Base-by-base conservation (phyloP, 2,888 invertebrate species). In the Hydrotaea diabolus region DNA sequence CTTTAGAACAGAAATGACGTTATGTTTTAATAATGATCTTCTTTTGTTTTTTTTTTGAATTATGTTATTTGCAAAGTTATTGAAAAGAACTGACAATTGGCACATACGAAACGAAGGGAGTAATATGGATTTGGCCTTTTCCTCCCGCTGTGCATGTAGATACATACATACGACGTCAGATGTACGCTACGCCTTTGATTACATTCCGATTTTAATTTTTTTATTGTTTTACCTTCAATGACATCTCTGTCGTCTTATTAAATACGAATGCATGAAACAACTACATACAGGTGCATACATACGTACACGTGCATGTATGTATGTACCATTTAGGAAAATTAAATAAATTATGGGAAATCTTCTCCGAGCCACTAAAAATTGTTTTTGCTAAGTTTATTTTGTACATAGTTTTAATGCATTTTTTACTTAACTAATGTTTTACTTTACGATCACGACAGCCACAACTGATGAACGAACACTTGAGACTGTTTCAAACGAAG, bases 21-120 rank as follows among this genome's bases (percentile, higher is more conserved):
- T 87, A 87, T 87, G 87, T 87, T 87, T 87, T 87, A 87, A 85
- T 87, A 87, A 87, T 87, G 85, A 85, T 80, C 69, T 75, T 72
- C 75, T 72, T 77, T 64, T 76, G 46, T 53, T 71, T 74, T 59
- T 55, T 57, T 36, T 39, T 39, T 39, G 55, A 21, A 15, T 46
- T 62, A 76, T 43, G 59, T 57, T 23, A 49, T 53, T 55, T 62
- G 62, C 55, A 77, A 74, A 80, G 66, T 21, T 17, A 19, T 17
- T 53, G 7, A 53, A 26, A 71, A 72, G 13, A 73, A 69, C 26
- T 55, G 43, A 57, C 15, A 66, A 73, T 74, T 80, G 77, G 36
- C 64, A 59, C n/a, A 26, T 17, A n/a, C 17, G 23, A 53, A 53
- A 53, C 7, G 17, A 43, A 43, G 9, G 1, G 43, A 1, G 9